Conservation (phyloP, 2,113 vertebrate genomes). For the Cyrtonyx montezumae region DNA sequence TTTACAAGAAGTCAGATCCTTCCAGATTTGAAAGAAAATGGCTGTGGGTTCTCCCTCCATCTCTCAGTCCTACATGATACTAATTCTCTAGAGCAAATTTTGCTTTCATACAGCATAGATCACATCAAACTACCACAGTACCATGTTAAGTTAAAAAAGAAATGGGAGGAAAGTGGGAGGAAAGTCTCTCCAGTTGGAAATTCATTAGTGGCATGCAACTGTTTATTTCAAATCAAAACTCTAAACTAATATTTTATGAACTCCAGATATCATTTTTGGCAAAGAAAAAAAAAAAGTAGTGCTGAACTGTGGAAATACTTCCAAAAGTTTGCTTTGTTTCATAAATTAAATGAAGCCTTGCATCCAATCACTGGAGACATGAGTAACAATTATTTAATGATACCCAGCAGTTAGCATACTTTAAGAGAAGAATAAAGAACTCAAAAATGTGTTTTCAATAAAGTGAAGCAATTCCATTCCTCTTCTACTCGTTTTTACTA, state of each 20-base stretch:
- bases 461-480: background rate
- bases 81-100: background rate
- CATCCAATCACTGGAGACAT: background rate
- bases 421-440: background rate
- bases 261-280: background rate
- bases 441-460: background rate
- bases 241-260: background rate
- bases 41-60: background rate
- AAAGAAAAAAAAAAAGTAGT: background rate
- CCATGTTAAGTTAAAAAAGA: background rate
- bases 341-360: background rate
- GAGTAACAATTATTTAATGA: background rate
- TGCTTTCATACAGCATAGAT: background rate
- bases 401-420: background rate
- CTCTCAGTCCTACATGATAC: background rate
- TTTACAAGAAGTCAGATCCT: background rate
- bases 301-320: background rate
- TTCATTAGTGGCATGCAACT: background rate
- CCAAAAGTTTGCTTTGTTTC: background rate
- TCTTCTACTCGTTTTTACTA: background rate
- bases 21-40: background rate
- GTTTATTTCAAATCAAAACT: background rate
- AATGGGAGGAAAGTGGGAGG: background rate
- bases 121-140: background rate
- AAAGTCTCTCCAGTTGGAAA: background rate